Percentiles rank a stretch among this genome's conserved stretches.
phyloP scores from a whole-genome alignment of 2,888 invertebrate genomes.

The Dryobotodes eremita region DNA sequence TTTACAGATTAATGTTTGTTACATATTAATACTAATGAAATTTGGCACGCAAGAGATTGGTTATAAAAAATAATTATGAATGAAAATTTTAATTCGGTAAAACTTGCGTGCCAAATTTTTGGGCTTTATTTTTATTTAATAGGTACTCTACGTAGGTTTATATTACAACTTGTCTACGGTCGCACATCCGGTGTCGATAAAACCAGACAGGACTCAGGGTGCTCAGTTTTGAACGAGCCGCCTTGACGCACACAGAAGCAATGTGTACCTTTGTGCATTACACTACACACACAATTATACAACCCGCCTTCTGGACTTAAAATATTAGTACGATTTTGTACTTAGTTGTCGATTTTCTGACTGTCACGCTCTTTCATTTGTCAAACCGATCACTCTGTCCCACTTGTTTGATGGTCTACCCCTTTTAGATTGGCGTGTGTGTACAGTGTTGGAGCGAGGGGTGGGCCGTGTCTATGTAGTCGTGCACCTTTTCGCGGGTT shows the following conservation, averaged over 20 bases:
- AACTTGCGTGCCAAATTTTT: background rate
- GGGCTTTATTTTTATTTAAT: background rate
- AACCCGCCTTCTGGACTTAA: background rate
- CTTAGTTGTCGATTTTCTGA: background rate
- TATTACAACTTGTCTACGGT: background rate
- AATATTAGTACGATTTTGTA: background rate
- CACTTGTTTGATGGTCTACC: background rate
- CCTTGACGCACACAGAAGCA: background rate
- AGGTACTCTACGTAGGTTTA: background rate
- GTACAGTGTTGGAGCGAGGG: background rate
- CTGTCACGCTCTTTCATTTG: constrained; percentile 10
- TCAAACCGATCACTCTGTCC: constrained; percentile 29
- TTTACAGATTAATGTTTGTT: background rate
- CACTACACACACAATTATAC: background rate
- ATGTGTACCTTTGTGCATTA: background rate
- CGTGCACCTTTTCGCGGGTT: constrained; percentile 1
- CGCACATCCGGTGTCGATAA: background rate
- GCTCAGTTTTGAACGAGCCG: too few relatives aligned
- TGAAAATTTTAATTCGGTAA: background rate
- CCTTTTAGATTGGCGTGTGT: constrained; percentile 3
- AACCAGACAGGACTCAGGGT: background rate
- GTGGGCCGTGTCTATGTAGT: constrained; percentile 1
- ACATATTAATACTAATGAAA: background rate
- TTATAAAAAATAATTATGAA: background rate
- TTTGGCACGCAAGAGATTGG: background rate